Evolutionary conservation across 2,113 vertebrate genomes (phyloP).

Genomic region (Pogonocichla stellata): DNA sequence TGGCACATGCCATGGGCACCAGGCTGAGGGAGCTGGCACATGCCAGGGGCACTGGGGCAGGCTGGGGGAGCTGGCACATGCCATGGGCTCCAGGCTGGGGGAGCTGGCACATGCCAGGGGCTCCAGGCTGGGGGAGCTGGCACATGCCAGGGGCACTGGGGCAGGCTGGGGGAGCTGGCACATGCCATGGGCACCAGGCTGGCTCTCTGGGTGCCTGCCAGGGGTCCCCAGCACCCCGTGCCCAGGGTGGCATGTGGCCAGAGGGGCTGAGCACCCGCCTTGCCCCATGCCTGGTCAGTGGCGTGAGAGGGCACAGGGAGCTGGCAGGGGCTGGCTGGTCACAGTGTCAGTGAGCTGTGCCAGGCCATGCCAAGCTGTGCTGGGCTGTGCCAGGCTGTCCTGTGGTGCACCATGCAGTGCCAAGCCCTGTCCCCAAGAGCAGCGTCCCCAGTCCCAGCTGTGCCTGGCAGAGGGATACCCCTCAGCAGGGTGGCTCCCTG

Average conservation of each 20-base stretch:
- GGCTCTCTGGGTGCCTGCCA: rapidly evolving
- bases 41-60: too few relatives aligned
- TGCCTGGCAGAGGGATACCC: not conserved
- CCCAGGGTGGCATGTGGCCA: not conserved
- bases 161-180: too few relatives aligned
- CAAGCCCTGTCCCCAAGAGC: rapidly evolving
- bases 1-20: too few relatives aligned
- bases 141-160: too few relatives aligned
- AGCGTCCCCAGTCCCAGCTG: too few relatives aligned
- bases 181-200: too few relatives aligned
- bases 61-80: too few relatives aligned
- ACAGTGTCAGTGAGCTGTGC: not conserved
- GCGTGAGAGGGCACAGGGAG: not conserved
- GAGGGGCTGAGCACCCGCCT: not conserved
- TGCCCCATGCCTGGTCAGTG: rapidly evolving
- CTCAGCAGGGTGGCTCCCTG: rapidly evolving
- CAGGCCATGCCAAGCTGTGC: not conserved
- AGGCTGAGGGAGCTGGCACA: too few relatives aligned
- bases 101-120: too few relatives aligned
- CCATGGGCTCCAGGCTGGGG: too few relatives aligned
- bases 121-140: too few relatives aligned
- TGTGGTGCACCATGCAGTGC: not conserved
- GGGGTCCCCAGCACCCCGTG: too few relatives aligned
- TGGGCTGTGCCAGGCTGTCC: rapidly evolving
- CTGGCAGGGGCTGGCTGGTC: not conserved